These are phyloP conservation scores for Oreochromis aureus DNA, from an alignment of 2,113 vertebrate genomes.

Conservation along the genomic window DNA sequence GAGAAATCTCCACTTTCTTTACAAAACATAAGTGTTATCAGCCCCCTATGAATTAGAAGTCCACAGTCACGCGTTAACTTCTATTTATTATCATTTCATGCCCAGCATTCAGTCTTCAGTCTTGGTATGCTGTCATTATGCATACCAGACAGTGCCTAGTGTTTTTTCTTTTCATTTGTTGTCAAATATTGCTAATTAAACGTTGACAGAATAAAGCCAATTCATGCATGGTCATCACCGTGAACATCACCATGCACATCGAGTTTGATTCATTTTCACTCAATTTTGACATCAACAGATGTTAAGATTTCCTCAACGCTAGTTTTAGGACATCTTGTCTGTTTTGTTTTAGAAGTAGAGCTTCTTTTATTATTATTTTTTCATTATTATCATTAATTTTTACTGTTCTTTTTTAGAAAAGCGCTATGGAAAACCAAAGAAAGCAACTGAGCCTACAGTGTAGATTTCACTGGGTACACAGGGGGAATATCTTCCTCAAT, in stretches of 20 bases:
- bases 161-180: background rate
- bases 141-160: background rate
- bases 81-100: background rate
- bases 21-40: background rate
- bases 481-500: background rate
- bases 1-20: background rate
- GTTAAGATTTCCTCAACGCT: background rate
- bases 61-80: fast-evolving
- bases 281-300: background rate
- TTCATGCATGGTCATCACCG: background rate
- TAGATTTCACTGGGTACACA: background rate
- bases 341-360: background rate
- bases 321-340: background rate
- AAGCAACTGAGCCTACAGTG: background rate
- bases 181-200: background rate
- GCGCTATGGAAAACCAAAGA: background rate
- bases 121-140: background rate
- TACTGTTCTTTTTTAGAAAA: background rate
- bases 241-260: background rate
- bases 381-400: background rate
- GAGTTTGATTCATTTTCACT: background rate
- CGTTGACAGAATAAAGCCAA: background rate
- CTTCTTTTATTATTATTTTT: background rate
- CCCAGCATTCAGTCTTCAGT: background rate
- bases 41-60: background rate